Conservation (phyloP, 2,888 invertebrate species). For the Lepidochitona cinerea region DNA sequence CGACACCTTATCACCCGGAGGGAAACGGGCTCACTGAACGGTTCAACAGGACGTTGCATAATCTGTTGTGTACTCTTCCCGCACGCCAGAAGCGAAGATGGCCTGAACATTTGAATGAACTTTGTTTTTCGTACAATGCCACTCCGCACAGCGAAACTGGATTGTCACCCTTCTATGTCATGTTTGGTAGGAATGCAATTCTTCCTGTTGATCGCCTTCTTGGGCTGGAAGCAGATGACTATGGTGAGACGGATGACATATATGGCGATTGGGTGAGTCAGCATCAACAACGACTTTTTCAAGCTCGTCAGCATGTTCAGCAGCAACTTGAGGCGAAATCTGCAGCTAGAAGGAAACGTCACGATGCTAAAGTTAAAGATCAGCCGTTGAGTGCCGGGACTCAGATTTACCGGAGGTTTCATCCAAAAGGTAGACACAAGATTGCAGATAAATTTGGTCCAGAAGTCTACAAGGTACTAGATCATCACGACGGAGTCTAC, state of each 20-base stretch:
- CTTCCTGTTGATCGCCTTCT: not conserved
- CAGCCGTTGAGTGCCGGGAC: not conserved
- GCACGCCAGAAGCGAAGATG: conserved; percentile 13
- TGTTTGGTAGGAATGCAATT: not conserved
- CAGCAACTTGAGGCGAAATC: not conserved
- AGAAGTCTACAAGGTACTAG: conserved; percentile 1
- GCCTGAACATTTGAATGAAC: conserved; percentile 11
- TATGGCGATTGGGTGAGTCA: not conserved
- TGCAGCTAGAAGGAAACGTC: not conserved
- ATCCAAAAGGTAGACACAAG: conserved; percentile 1
- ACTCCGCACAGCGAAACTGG: not conserved
- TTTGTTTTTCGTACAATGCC: conserved; percentile 6
- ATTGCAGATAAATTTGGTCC: too few species aligned
- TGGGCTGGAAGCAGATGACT: not conserved
- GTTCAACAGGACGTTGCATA: conserved; percentile 23
- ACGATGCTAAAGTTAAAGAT: not conserved
- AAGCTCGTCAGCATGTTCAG: not conserved
- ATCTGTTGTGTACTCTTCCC: conserved; percentile 12
- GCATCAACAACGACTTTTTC: not conserved
- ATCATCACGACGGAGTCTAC: conserved; percentile 1
- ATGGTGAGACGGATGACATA: not conserved
- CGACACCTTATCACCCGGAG: conserved; percentile 23
- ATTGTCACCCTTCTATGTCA: conserved; percentile 3
- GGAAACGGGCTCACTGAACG: conserved; percentile 17
- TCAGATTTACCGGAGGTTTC: not conserved